phyloP scores from a whole-genome alignment of 1,140 invertebrate genomes.

The Dolichoris vasculosae region DNA sequence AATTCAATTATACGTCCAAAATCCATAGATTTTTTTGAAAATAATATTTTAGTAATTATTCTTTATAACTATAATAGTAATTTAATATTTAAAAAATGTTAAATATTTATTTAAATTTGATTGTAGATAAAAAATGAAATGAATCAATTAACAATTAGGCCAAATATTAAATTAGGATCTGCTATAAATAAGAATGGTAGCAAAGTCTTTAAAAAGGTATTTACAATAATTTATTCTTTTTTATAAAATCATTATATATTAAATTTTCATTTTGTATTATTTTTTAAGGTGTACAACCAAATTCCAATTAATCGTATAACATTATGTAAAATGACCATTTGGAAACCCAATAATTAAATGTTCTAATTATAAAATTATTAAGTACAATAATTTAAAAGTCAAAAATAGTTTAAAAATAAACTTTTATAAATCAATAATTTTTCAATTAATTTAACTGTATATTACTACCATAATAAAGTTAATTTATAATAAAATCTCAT shows the following conservation, averaged over 20 bases:
- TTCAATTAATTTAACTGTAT: no score
- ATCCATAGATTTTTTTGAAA: not conserved
- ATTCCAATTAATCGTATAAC: conserved; percentile 27
- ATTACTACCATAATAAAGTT: no score
- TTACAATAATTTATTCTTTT: not conserved
- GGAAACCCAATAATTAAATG: conserved; percentile 16
- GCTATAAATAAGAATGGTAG: not conserved
- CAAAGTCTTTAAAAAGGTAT: conserved; percentile 40
- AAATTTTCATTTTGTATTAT: conserved; percentile 6
- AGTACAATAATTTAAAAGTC: no score
- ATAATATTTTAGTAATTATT: conserved; percentile 15
- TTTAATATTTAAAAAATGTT: not conserved
- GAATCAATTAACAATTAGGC: not conserved
- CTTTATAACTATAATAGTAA: not conserved
- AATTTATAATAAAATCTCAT: no score
- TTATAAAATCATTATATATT: not conserved
- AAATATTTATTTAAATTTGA: not conserved
- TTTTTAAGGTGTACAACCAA: conserved; percentile 22
- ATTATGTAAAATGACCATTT: conserved; percentile 21
- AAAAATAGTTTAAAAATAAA: no score
- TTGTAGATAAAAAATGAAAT: not conserved
- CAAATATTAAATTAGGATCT: not conserved
- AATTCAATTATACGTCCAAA: not conserved
- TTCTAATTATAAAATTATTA: not conserved
- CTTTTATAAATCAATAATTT: no score